Evolutionary conservation across 2,797 vertebrate genomes (phyloP).

Genomic region (Bovichtus diacanthus): DNA sequence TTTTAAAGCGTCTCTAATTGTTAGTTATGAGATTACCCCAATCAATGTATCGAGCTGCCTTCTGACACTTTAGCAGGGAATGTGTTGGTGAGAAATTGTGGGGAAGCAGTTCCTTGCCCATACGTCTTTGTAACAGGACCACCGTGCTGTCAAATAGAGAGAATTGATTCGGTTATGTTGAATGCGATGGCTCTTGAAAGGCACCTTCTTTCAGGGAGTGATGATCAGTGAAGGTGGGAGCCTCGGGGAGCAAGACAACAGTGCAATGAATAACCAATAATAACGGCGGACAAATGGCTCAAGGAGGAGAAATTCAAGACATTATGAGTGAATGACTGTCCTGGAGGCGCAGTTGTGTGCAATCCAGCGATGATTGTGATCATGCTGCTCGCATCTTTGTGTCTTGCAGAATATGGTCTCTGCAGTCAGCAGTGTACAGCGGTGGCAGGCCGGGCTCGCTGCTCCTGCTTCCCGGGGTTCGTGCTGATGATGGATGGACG

Average conservation of each 20-base stretch:
- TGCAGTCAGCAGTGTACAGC: constrained; percentile 88
- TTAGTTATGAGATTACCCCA: constrained; percentile 27
- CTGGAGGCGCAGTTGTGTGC: constrained; percentile 16
- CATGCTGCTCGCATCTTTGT: constrained; percentile 8
- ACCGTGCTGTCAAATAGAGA: constrained; percentile 43
- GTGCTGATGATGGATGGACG: constrained; percentile 86
- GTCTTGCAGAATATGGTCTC: constrained; percentile 84
- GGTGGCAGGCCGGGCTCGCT: constrained; percentile 76
- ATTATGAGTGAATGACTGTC: constrained; percentile 14
- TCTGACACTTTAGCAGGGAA: constrained; percentile 6
- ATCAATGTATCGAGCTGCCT: constrained; percentile 20
- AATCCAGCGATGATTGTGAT: constrained; percentile 17
- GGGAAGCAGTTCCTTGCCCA: constrained; percentile 18
- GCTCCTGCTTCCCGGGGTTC: constrained; percentile 91
- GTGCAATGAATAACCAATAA: background rate
- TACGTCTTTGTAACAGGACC: constrained; percentile 45
- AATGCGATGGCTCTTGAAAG: constrained; percentile 25
- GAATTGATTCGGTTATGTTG: constrained; percentile 44
- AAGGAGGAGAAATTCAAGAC: constrained; percentile 17
- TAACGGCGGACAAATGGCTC: constrained; percentile 10
- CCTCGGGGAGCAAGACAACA: background rate
- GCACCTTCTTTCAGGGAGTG: constrained; percentile 22
- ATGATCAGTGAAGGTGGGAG: constrained; percentile 3
- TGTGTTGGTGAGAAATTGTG: constrained; percentile 17
- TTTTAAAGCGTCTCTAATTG: constrained; percentile 27